Percentiles rank a stretch among this genome's conserved stretches.
phyloP scores from a whole-genome alignment of 2,797 vertebrate species.

The Gallinago solitaria region DNA sequence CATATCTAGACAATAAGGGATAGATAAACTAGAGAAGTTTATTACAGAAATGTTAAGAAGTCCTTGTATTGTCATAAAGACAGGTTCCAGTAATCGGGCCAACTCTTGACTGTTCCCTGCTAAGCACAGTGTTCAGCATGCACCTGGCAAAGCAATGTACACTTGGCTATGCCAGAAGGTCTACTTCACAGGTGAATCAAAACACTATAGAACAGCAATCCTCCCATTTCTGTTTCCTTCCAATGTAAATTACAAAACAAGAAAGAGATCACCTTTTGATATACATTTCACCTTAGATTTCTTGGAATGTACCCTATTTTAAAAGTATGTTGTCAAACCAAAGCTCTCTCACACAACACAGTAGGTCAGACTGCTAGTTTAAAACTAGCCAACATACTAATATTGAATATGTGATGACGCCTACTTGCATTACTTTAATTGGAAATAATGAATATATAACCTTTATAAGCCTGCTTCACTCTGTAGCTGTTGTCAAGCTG shows the following conservation, averaged over 20 bases:
- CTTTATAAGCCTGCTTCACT: slow-evolving; percentile 25
- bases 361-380: not conserved
- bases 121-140: not conserved
- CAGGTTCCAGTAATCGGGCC: not conserved
- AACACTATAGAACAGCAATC: not conserved
- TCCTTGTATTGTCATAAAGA: not conserved
- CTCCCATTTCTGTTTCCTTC: not conserved
- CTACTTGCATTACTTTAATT: not conserved
- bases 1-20: not conserved
- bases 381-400: not conserved
- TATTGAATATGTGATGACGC: not conserved
- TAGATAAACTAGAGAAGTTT: not conserved
- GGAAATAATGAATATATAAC: not conserved
- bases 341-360: not conserved
- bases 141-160: not conserved
- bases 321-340: not conserved
- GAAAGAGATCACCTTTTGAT: not conserved
- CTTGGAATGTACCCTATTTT: not conserved
- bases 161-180: not conserved
- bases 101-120: not conserved
- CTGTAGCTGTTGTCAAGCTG: not conserved
- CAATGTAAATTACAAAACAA: not conserved
- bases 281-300: not conserved
- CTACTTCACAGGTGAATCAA: not conserved
- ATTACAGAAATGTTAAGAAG: not conserved